Evolutionary conservation across 35 echinoderm and acorn worm species (phyloP).

Genomic region (Lytechinus pictus): DNA sequence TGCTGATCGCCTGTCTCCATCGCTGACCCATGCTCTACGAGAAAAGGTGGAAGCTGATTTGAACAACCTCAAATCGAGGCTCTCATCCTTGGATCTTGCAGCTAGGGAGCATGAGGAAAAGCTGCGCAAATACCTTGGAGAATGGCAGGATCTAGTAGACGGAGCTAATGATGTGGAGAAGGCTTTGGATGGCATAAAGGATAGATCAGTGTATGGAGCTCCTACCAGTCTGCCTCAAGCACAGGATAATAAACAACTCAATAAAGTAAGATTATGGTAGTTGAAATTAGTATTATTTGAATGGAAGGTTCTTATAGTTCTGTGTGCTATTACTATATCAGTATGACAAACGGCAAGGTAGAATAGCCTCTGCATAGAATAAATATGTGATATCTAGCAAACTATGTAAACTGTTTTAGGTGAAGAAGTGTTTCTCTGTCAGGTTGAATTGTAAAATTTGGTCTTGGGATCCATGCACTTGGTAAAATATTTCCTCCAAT

Average conservation of each 20-base stretch:
- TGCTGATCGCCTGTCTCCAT: conserved; percentile 56
- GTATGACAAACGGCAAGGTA: no score
- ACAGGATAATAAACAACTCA: conserved; percentile 71
- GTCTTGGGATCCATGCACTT: no score
- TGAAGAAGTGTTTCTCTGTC: no score
- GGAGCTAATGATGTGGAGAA: conserved; percentile 55
- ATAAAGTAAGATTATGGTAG: conserved; percentile 48
- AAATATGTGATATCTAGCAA: no score
- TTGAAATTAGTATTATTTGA: no score
- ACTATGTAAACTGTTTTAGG: no score
- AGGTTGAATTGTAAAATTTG: no score
- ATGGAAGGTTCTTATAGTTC: no score
- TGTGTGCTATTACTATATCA: no score
- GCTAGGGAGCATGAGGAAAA: conserved; percentile 56
- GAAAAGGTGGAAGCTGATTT: conserved; percentile 55
- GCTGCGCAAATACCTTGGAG: conserved; percentile 46
- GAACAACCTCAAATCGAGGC: conserved; percentile 52
- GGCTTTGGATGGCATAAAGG: conserved; percentile 47
- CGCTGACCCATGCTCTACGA: conserved; percentile 56
- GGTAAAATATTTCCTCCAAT: no score
- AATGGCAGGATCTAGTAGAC: conserved; percentile 68
- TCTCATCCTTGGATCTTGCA: conserved; percentile 48
- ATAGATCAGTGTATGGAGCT: conserved; percentile 55
- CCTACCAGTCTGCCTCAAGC: conserved; percentile 56
- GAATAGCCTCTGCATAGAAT: no score